Evolutionary conservation across 2,888 invertebrate genomes (phyloP).

Genomic region (Drosophila mettleri): DNA sequence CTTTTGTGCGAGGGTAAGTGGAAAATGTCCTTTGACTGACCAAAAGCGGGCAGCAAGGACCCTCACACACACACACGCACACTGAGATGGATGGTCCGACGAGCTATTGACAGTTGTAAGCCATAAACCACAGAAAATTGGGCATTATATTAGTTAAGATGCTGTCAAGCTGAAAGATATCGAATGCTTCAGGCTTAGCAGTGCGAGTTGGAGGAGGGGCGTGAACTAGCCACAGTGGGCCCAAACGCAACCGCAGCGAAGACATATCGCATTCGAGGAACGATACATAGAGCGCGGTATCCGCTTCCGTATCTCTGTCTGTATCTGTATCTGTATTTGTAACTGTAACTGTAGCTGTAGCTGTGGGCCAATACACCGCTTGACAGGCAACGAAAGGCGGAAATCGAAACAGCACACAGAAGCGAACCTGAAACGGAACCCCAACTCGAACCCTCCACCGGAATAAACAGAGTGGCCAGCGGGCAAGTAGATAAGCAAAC

Average conservation of each 20-base stretch:
- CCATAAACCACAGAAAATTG: constrained; percentile 83
- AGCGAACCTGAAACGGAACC: constrained; percentile 13
- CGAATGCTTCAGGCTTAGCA: constrained; percentile 13
- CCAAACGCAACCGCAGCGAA: constrained; percentile 29
- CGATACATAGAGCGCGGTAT: constrained; percentile 36
- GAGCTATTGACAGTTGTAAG: constrained; percentile 81
- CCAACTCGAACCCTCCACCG: constrained; percentile 14
- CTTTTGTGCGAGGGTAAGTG: constrained; percentile 34
- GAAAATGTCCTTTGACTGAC: constrained; percentile 32
- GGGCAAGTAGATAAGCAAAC: constrained; percentile 77
- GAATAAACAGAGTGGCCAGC: constrained; percentile 59
- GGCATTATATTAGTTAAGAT: constrained; percentile 83
- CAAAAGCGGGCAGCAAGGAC: constrained; percentile 25
- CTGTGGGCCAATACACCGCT: constrained; percentile 60
- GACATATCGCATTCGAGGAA: constrained; percentile 62
- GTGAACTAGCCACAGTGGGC: constrained; percentile 27
- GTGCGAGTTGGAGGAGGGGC: not conserved
- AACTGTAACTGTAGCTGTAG: no score
- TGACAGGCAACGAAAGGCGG: constrained; percentile 67
- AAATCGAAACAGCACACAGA: constrained; percentile 38
- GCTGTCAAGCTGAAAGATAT: constrained; percentile 81
- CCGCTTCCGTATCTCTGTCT: constrained; percentile 45
- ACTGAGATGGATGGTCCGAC: constrained; percentile 66
- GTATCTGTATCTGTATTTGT: constrained; percentile 37
- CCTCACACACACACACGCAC: constrained; percentile 7